Percentiles rank a stretch among this genome's conserved stretches.
Evolutionary conservation across 2,113 vertebrate species (phyloP).

Genomic region (Ardeotis arabs): DNA sequence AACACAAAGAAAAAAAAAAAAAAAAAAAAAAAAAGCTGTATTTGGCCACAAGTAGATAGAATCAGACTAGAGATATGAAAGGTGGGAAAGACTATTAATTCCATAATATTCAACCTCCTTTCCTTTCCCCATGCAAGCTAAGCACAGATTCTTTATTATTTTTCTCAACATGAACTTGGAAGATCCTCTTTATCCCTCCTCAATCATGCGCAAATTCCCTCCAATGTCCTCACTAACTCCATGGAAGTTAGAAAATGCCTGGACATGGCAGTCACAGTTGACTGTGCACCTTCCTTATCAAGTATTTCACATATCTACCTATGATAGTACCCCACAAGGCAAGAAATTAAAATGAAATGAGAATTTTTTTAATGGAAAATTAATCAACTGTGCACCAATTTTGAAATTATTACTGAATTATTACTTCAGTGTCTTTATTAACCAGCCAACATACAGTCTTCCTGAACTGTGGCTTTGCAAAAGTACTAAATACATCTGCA

Average conservation of each 20-base stretch:
- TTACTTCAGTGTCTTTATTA: background rate
- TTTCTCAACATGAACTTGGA: background rate
- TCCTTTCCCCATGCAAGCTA: background rate
- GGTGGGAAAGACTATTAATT: background rate
- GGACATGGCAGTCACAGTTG: accelerated
- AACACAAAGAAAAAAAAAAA: too few species aligned
- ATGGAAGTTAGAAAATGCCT: background rate
- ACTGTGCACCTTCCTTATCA: background rate
- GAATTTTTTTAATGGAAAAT: background rate
- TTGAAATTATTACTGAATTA: background rate
- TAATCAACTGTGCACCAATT: accelerated
- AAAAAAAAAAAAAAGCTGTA: background rate
- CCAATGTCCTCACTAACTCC: accelerated
- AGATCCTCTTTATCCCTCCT: background rate
- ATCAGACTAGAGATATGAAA: background rate
- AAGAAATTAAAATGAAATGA: background rate
- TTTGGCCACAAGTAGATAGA: background rate
- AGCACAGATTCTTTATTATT: background rate
- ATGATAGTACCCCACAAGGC: background rate
- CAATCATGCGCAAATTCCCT: background rate
- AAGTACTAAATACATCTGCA: background rate
- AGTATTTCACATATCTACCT: background rate
- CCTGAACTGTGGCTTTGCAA: background rate
- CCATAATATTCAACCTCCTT: background rate
- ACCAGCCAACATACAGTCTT: background rate